Conservation (phyloP, 2,888 invertebrate species). For the Synergus laeviventris region DNA sequence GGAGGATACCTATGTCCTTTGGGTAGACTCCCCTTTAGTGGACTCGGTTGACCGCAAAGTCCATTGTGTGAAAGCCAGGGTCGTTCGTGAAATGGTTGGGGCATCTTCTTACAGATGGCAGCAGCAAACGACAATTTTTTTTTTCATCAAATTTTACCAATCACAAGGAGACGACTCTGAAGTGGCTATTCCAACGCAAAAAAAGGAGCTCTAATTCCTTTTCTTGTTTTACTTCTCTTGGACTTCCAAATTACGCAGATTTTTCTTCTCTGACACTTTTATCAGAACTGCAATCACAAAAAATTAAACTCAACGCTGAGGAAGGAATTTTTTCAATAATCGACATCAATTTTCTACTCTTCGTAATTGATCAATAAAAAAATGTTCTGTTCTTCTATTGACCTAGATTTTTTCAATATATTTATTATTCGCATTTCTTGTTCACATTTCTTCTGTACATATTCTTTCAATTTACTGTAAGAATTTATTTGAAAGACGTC, state of each 20-base stretch:
- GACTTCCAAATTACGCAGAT: conserved; percentile 3
- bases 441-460: neutral
- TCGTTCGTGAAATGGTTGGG: conserved; percentile 45
- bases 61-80: conserved; percentile 52
- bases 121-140: conserved; percentile 55
- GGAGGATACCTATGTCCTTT: conserved; percentile 52
- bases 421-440: neutral
- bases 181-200: conserved; percentile 2
- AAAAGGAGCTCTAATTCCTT: neutral
- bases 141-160: conserved; percentile 36
- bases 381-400: neutral
- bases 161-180: neutral
- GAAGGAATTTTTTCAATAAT: neutral
- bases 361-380: too few species aligned
- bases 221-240: conserved; percentile 15
- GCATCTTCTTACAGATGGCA: conserved; percentile 54
- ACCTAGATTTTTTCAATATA: neutral
- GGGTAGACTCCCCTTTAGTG: conserved; percentile 55
- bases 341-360: too few species aligned
- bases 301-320: neutral
- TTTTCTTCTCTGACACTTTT: neutral
- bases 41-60: conserved; percentile 58
- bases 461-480: neutral
- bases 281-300: neutral
- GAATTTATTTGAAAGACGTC: neutral